Percentiles rank a stretch among this genome's conserved stretches.
phyloP scores from a whole-genome alignment of 1,140 invertebrate species.

The Orchestia grillus region DNA sequence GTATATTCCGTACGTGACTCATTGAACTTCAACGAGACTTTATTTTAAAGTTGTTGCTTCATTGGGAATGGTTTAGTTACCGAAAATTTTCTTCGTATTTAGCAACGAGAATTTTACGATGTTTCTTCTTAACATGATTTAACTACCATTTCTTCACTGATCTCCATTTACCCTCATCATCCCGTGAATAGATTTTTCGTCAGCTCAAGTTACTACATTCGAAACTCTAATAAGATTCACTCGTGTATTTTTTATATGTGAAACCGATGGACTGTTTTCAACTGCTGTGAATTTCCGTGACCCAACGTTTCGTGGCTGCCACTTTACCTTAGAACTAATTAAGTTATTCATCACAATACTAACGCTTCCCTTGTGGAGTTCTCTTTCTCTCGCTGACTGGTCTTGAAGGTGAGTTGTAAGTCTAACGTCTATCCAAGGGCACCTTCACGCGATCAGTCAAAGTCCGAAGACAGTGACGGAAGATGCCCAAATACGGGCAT shows the following conservation, averaged over 20 bases:
- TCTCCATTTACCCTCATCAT: neutral
- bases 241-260: neutral
- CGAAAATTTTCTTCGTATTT: neutral
- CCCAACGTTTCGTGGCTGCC: neutral
- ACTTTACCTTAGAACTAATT: neutral
- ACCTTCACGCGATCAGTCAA: no score
- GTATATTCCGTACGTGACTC: neutral
- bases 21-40: neutral
- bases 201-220: neutral
- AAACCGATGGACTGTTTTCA: neutral
- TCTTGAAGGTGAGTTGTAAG: neutral
- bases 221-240: neutral
- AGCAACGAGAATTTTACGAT: neutral
- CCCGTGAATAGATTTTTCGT: neutral
- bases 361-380: neutral
- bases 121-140: neutral
- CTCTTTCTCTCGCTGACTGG: conserved; percentile 5
- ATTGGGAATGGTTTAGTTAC: neutral
- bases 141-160: neutral
- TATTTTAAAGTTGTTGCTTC: neutral
- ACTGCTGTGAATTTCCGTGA: neutral
- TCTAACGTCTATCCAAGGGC: neutral
- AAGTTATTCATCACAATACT: neutral
- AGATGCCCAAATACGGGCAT: no score
- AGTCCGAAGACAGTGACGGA: no score